Percentiles rank a stretch among this genome's conserved stretches.
These are phyloP conservation scores for Synergus umbraculus DNA, from an alignment of 2,888 invertebrate genomes.

Conservation along the genomic window DNA sequence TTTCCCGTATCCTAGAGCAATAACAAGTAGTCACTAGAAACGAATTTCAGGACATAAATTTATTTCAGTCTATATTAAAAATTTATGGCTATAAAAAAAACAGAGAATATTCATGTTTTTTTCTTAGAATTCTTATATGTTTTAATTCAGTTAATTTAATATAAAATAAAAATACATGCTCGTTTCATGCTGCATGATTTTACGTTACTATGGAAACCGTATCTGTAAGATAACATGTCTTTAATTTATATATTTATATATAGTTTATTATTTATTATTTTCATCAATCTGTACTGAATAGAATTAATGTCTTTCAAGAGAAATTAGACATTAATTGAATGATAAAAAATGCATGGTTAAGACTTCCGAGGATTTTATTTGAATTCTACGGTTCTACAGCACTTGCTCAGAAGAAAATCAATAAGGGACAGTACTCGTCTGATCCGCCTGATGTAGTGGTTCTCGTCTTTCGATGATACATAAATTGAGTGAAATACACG, in stretches of 20 bases:
- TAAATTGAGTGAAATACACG: background rate
- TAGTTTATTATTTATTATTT: background rate
- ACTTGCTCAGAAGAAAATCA: slow-evolving; percentile 20
- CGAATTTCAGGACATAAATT: background rate
- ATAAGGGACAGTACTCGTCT: background rate
- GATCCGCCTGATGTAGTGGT: background rate
- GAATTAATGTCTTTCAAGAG: background rate
- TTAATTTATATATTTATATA: background rate
- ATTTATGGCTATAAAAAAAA: background rate
- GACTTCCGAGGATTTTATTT: background rate
- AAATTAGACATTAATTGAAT: background rate
- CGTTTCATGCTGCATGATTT: background rate
- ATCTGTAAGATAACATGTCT: background rate
- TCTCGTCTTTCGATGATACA: background rate
- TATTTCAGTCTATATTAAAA: no score
- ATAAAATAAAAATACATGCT: background rate
- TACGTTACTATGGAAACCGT: background rate
- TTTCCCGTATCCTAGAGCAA: slow-evolving; percentile 54
- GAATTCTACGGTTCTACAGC: background rate
- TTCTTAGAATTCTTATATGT: background rate
- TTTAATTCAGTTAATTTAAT: background rate
- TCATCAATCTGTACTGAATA: background rate
- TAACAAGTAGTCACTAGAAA: slow-evolving; percentile 63
- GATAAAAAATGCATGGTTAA: background rate
- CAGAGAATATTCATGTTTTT: background rate